Evolutionary conservation across 1,140 invertebrate genomes (phyloP).

Genomic region (Sycobia sp.): DNA sequence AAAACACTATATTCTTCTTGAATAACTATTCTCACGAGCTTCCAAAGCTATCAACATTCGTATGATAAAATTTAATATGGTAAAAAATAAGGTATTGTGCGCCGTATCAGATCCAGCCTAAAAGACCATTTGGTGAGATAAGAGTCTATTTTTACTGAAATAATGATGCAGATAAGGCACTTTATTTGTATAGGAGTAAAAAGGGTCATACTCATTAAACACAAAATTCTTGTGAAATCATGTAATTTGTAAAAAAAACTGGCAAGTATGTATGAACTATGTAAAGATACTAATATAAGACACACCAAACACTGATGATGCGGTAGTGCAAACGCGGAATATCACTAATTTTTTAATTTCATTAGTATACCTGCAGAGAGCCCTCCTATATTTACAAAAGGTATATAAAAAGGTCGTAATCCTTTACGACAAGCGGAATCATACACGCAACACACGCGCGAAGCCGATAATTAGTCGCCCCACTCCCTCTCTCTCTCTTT

Average conservation of each 20-base stretch:
- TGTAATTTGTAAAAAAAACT: no score
- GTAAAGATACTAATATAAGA: neutral
- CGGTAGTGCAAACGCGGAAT: no score
- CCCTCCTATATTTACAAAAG: conserved; percentile 13
- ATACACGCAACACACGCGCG: no score
- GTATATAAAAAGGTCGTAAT: no score
- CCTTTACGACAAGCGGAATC: no score
- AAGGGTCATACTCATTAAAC: no score
- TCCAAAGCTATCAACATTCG: conserved; percentile 25
- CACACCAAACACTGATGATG: no score
- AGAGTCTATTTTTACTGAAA: conserved; percentile 25
- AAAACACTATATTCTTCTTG: neutral
- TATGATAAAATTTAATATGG: conserved; percentile 7
- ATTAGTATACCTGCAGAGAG: neutral
- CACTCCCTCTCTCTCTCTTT: conserved; percentile 2
- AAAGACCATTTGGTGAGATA: conserved; percentile 21
- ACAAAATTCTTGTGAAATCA: no score
- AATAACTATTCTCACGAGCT: neutral
- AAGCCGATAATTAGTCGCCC: no score
- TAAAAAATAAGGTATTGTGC: conserved; percentile 9
- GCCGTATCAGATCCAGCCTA: conserved; percentile 4
- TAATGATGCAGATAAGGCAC: conserved; percentile 13
- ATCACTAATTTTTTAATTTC: conserved; percentile 9
- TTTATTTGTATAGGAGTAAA: conserved; percentile 15
- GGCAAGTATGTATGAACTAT: no score